phyloP scores from a whole-genome alignment of 2,113 vertebrate species.

The Suricata suricatta region DNA sequence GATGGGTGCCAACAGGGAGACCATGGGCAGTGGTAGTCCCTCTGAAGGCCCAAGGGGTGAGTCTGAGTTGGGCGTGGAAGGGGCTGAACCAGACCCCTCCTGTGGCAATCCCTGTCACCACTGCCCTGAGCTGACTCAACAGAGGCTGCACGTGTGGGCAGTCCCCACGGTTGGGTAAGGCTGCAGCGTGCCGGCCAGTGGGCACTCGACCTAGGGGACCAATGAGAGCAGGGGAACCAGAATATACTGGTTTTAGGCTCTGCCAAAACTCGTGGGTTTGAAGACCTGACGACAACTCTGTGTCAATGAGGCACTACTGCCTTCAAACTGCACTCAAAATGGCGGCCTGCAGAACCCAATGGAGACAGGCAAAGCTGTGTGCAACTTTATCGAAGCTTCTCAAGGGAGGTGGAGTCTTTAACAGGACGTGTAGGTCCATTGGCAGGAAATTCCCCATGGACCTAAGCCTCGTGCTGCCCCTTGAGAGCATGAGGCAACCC shows the following conservation, averaged over 20 bases:
- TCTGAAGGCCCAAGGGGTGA: neutral
- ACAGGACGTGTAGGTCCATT: rapidly evolving
- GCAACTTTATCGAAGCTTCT: neutral
- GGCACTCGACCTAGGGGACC: neutral
- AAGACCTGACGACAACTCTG: neutral
- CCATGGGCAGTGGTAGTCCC: neutral
- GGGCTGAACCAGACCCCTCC: neutral
- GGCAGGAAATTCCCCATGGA: neutral
- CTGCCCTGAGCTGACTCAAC: neutral
- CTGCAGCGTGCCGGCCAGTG: rapidly evolving
- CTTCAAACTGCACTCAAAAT: neutral
- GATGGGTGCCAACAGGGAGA: neutral
- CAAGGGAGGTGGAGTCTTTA: neutral
- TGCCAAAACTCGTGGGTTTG: neutral
- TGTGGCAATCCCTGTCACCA: rapidly evolving
- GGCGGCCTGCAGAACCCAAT: neutral
- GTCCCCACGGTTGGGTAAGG: neutral
- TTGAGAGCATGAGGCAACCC: neutral
- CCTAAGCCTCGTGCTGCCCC: neutral
- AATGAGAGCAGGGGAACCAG: neutral
- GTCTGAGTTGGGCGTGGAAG: neutral
- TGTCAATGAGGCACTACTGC: neutral
- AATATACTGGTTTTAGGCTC: neutral
- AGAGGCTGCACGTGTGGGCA: neutral
- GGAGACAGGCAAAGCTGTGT: no score